Base-by-base conservation (phyloP, 2,888 invertebrate genomes). In the Lutraria lutraria region DNA sequence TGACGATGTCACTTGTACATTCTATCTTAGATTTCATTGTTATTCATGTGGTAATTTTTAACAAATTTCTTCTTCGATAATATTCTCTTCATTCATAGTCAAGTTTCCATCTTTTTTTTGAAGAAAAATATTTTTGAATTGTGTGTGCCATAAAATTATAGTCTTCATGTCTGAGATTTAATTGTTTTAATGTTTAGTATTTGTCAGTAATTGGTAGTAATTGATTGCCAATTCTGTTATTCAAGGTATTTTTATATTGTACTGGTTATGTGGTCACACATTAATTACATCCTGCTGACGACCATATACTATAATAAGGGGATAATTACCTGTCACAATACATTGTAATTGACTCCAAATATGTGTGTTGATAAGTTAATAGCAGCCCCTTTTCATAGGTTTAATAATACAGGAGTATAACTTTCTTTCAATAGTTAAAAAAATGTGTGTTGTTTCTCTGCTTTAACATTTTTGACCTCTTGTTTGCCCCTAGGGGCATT, bases 241-340 rank as follows among this genome's bases (percentile, higher is more conserved):
- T 54, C 54, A 1, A 34, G 54, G 16, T 52, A 21, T 31, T 80
- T 80, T 34, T 2, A 12, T 31, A 34, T 52, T 31, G 81, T 29
- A 21, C 53, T 25, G 25, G 60, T 29, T 54, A 34, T 21, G n/a
- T n/a, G n/a, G 63, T 25, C 63, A 68, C 63, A 68, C 81, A 52
- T 86, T 81, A 81, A 81, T 86, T 29, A 56, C 60, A 80, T 54
- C 85, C 80, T 81, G 43, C 34, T 31, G 86, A 81, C 60, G 72
- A 81, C 81, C 53, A 86, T 86, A n/a, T n/a, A n/a, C 68, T 53
- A 68, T 86, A 86, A 86, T 86, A 72, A 81, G 72, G 72, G 53
- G 86, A 86, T 81, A 86, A 86, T 86, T 86, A 53, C 53, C 31
- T 19, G 16, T 19, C 54, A 54, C 85, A 16, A 53, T 85, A 85